phyloP scores from a whole-genome alignment of 2,888 invertebrate species.

The Empis livida region DNA sequence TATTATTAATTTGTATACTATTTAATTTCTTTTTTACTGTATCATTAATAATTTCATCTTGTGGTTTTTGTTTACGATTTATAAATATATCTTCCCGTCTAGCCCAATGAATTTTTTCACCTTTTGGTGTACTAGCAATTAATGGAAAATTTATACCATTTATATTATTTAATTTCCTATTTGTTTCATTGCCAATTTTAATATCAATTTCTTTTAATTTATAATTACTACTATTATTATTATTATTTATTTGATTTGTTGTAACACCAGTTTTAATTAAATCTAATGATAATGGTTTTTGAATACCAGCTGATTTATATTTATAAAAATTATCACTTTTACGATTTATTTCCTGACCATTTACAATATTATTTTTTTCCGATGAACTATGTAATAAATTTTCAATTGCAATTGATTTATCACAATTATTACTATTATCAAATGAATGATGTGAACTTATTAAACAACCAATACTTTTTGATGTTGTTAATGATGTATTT shows the following conservation, averaged over 20 bases:
- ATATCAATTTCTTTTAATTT: neutral
- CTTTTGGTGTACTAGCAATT: slow-evolving; percentile 13
- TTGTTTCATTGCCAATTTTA: neutral
- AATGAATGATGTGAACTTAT: neutral
- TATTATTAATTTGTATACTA: too few relatives aligned
- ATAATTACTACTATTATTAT: neutral
- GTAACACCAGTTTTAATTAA: neutral
- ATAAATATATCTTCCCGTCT: slow-evolving; percentile 21
- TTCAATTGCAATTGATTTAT: too few relatives aligned
- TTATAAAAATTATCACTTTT: slow-evolving; percentile 35
- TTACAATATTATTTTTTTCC: neutral
- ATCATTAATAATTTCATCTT: neutral
- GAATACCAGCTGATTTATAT: slow-evolving; percentile 30
- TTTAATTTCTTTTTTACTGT: too few relatives aligned
- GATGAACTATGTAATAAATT: neutral
- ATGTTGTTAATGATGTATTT: neutral
- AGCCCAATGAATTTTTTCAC: slow-evolving; percentile 28
- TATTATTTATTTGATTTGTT: neutral
- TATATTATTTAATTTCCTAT: slow-evolving; percentile 6
- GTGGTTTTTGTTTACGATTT: slow-evolving; percentile 7
- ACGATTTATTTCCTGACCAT: slow-evolving; percentile 11
- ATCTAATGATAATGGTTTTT: slow-evolving; percentile 6
- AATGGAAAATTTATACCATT: slow-evolving; percentile 17
- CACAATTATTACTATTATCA: too few relatives aligned
- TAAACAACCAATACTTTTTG: slow-evolving; percentile 6